Conservation (phyloP, 2,888 invertebrate species). For the Unio delphinus region DNA sequence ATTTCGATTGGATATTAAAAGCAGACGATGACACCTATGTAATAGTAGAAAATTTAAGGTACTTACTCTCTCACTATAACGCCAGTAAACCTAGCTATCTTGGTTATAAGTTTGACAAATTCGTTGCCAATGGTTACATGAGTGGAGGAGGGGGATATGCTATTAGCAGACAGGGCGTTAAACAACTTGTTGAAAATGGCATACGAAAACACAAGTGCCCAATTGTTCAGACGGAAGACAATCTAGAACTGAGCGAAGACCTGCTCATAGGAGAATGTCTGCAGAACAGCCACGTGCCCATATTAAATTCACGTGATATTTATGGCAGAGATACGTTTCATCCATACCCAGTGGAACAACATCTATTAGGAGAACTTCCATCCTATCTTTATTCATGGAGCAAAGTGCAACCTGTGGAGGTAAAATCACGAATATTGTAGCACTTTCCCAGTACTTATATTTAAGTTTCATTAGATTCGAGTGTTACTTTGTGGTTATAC, state of each 20-base stretch:
- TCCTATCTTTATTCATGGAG: constrained; percentile 32
- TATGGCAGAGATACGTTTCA: constrained; percentile 90
- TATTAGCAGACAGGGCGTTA: constrained; percentile 84
- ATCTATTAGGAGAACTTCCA: constrained; percentile 35
- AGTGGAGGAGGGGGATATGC: constrained; percentile 79
- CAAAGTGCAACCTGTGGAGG: no score
- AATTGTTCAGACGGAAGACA: constrained; percentile 76
- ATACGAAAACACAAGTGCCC: constrained; percentile 72
- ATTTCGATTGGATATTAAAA: constrained; percentile 97
- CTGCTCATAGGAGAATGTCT: constrained; percentile 93
- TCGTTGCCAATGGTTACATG: constrained; percentile 70
- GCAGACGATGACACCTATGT: constrained; percentile 99
- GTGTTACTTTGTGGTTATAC: no score
- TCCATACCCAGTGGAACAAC: constrained; percentile 81
- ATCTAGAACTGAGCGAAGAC: constrained; percentile 81
- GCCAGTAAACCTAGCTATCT: constrained; percentile 87
- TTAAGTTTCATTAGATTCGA: no score
- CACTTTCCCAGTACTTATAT: no score
- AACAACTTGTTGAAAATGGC: constrained; percentile 82
- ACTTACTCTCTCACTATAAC: constrained; percentile 85
- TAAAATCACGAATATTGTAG: no score
- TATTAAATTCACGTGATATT: constrained; percentile 89
- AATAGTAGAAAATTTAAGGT: constrained; percentile 92
- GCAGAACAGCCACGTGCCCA: constrained; percentile 78
- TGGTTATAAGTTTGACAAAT: constrained; percentile 61